These are phyloP conservation scores for Stenurella melanura DNA, from an alignment of 2,888 invertebrate genomes.

Conservation along the genomic window DNA sequence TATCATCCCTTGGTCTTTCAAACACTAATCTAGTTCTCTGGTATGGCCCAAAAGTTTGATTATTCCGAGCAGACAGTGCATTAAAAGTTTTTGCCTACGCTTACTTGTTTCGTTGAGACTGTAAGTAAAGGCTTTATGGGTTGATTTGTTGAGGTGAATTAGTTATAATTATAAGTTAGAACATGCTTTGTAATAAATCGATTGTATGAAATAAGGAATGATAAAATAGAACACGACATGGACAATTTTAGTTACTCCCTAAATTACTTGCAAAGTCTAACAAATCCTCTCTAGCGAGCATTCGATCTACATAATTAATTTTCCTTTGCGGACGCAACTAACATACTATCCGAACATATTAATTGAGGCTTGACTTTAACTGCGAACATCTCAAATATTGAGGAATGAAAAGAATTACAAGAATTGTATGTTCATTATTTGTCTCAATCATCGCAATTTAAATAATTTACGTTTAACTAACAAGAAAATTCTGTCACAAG, in stretches of 20 bases:
- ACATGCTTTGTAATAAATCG: conserved; percentile 6
- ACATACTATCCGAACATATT: no score
- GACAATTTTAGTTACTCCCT: not conserved
- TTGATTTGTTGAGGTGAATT: conserved; percentile 30
- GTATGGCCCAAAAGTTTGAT: conserved; percentile 49
- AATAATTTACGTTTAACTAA: no score
- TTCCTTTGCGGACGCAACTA: no score
- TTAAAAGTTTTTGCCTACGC: conserved; percentile 44
- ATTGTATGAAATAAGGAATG: not conserved
- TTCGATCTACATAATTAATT: no score
- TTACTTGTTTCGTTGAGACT: conserved; percentile 23
- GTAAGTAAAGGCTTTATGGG: conserved; percentile 27
- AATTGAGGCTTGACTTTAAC: no score
- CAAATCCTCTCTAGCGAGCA: no score
- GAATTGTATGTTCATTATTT: no score
- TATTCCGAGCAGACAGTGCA: conserved; percentile 47
- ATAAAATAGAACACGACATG: not conserved
- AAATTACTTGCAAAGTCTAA: no score
- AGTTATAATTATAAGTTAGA: conserved; percentile 16
- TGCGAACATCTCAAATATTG: no score
- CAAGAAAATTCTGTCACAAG: no score
- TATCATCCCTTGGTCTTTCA: conserved; percentile 48
- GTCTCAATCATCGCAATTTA: no score
- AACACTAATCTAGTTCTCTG: conserved; percentile 52
- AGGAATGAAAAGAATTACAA: no score